phyloP scores from a whole-genome alignment of 1,140 invertebrate genomes.

The Brachionus manjavacas region DNA sequence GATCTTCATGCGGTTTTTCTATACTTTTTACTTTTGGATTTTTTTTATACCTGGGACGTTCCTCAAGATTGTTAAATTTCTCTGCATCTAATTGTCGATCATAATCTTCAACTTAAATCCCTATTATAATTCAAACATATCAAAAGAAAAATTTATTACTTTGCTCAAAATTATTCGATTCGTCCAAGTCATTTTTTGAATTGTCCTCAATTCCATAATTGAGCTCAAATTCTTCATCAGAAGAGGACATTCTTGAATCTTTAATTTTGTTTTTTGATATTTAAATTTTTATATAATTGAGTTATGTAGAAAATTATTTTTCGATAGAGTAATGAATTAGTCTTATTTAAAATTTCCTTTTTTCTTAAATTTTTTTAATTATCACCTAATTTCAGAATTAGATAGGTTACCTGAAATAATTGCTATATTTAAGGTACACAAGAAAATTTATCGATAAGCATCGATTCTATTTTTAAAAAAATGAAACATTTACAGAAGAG shows the following conservation, averaged over 20 bases:
- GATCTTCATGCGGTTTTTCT: not conserved
- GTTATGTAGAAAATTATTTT: not conserved
- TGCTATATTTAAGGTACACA: too few species aligned
- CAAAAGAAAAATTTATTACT: not conserved
- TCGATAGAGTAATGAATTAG: too few species aligned
- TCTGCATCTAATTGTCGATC: constrained; percentile 6
- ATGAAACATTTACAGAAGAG: too few species aligned
- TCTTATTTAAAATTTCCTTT: too few species aligned
- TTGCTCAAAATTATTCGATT: not conserved
- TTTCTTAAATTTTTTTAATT: not conserved
- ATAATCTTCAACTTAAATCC: not conserved
- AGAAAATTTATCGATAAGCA: too few species aligned
- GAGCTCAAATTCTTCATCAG: constrained; percentile 21
- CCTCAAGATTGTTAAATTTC: not conserved
- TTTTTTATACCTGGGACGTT: not conserved
- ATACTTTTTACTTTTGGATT: not conserved
- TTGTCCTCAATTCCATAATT: constrained; percentile 15
- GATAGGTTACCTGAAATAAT: too few species aligned
- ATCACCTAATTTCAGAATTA: not conserved
- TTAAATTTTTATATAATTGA: not conserved
- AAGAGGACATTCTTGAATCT: constrained; percentile 8
- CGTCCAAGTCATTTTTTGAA: not conserved
- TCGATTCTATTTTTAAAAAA: too few species aligned
- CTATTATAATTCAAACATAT: not conserved
- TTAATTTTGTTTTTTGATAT: not conserved